Base-by-base conservation (phyloP, 1,140 invertebrate genomes). In the Magallana ariakensis region DNA sequence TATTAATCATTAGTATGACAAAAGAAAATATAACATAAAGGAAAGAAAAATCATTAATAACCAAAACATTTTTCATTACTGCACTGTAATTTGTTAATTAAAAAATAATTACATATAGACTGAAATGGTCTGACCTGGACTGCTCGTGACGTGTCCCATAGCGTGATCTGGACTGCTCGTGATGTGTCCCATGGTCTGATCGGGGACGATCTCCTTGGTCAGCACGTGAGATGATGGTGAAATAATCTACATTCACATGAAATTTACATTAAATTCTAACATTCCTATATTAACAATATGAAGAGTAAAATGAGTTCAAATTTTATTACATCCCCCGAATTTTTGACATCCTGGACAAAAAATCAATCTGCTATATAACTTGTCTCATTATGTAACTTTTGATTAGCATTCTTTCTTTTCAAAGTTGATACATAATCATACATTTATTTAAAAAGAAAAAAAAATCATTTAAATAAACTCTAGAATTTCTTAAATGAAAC, bases 221-320 rank as follows among this genome's bases (percentile, higher is more conserved):
- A 60, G 57, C 57, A 11, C 57, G 57, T 60, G 57, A 60, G 57
- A 60, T 60, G 57, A 60, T 60, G 57, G 57, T 60, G 57, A 60
- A 60, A 60, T 60, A 60, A 60, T 60, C 57, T 60, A 60, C 57
- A 60, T 60, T 60, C 57, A 60, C 57, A 60, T 60, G 57, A 60
- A 60, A 60, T 60, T 60, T 60, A 60, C 57, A 60, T 60, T 60
- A 60, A 60, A 60, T 60, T 60, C 57, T 60, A 60, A 60, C 57
- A 60, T 60, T 60, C 57, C 57, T 60, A 60, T 60, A 60, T 60
- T 60, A 60, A 33, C 33, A 33, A 33, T 33, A 33, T 33, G 3
- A 33, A 60, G n/a, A 60, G 57, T 60, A 10, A 60, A 60, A 60
- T 60, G 57, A 10, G 57, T 60, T 60, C 57, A 60, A 60, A 60